phyloP scores from a whole-genome alignment of 2,113 vertebrate genomes.

The Mormoops blainvillei region DNA sequence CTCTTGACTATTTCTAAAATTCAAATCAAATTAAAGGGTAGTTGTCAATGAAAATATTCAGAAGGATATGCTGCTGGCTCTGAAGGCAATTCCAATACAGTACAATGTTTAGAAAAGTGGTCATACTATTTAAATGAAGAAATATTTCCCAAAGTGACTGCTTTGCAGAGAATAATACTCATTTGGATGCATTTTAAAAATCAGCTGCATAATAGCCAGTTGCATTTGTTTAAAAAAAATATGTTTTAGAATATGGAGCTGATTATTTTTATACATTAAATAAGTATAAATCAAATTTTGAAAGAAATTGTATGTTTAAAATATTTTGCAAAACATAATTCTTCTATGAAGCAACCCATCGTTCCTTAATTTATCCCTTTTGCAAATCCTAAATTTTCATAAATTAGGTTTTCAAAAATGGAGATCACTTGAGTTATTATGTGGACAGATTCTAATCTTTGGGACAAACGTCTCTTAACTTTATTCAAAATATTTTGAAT shows the following conservation, averaged over 20 bases:
- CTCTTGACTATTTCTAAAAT: background rate
- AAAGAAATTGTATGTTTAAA: background rate
- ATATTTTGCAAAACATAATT: background rate
- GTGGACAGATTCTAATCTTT: background rate
- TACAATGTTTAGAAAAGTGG: background rate
- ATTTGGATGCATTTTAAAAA: background rate
- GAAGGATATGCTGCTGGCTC: background rate
- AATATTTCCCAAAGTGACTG: background rate
- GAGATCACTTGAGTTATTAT: background rate
- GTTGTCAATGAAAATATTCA: background rate
- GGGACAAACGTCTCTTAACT: background rate
- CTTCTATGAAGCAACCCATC: background rate
- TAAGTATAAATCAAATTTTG: background rate
- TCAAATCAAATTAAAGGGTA: background rate
- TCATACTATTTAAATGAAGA: background rate
- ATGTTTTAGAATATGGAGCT: background rate
- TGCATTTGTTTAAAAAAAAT: background rate
- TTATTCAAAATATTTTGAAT: background rate
- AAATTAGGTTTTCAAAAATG: background rate
- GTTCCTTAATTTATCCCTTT: background rate
- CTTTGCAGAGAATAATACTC: background rate
- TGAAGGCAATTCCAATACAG: background rate
- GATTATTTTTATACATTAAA: conserved; percentile 2
- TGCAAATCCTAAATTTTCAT: background rate
- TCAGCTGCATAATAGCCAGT: background rate